A percentile compares a stretch with the other conserved stretches of the same genome.
phyloP scores from a whole-genome alignment of 2,797 vertebrate species.

The Typhlichthys eigenmanni region DNA sequence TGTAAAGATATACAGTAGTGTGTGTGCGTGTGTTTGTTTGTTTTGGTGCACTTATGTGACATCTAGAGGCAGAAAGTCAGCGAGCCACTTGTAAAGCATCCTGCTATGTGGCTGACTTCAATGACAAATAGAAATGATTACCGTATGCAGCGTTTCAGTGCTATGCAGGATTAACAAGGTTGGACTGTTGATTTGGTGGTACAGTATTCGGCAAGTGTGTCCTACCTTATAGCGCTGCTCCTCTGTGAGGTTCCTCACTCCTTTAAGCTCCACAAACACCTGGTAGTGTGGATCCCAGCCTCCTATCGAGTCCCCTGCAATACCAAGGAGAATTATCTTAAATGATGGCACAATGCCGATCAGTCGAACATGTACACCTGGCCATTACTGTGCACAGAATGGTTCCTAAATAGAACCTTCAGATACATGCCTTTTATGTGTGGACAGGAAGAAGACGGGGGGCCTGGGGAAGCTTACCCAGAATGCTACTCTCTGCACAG shows the following conservation, averaged over 20 bases:
- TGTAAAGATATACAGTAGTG: no score
- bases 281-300: slow-evolving; percentile 89
- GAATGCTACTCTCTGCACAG: slow-evolving; percentile 85
- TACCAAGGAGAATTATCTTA: background rate
- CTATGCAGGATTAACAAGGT: no score
- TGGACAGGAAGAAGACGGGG: no score
- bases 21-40: no score
- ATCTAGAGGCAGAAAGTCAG: no score
- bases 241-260: slow-evolving; percentile 87
- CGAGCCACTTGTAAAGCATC: no score
- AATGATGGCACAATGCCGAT: background rate
- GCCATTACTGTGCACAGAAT: background rate
- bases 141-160: no score
- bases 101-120: no score
- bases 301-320: slow-evolving; percentile 79
- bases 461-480: slow-evolving; percentile 75
- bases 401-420: background rate
- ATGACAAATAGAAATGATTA: no score
- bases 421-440: no score
- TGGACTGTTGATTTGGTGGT: background rate
- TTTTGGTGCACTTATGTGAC: no score
- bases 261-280: slow-evolving; percentile 88
- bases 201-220: background rate
- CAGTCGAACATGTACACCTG: background rate
- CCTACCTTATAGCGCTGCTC: slow-evolving; percentile 88